phyloP scores from a whole-genome alignment of 2,888 invertebrate genomes.

The Caenorhabditis virilis region DNA sequence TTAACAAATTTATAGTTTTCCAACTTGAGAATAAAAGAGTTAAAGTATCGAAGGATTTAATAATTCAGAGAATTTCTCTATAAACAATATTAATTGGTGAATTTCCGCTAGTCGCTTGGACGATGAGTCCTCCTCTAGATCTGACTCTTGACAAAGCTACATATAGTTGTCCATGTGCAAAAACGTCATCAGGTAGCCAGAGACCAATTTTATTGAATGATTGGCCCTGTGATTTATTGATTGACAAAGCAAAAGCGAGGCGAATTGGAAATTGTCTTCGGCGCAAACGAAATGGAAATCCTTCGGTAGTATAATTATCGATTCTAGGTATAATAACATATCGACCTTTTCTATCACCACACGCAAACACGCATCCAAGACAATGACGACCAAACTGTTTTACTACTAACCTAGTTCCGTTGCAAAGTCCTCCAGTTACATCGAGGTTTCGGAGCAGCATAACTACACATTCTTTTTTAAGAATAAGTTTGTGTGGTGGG shows the following conservation, averaged over 20 bases:
- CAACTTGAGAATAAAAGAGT: too few species aligned
- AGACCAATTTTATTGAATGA: neutral
- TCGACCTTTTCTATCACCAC: neutral
- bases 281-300: too few species aligned
- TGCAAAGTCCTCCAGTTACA: constrained; percentile 7
- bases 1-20: too few species aligned
- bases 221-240: neutral
- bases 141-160: constrained; percentile 1
- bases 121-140: too few species aligned
- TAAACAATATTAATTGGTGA: too few species aligned
- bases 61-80: too few species aligned
- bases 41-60: too few species aligned
- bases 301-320: too few species aligned
- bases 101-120: too few species aligned
- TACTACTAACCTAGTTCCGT: constrained; percentile 8
- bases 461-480: constrained; percentile 9
- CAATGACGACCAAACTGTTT: neutral
- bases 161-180: neutral
- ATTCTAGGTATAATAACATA: neutral
- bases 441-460: constrained; percentile 21
- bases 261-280: neutral
- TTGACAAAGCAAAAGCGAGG: constrained; percentile 2
- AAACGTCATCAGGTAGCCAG: neutral
- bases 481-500: constrained; percentile 1
- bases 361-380: neutral